These are phyloP conservation scores for Thecocarcelia acutangulata DNA, from an alignment of 2,888 invertebrate species.

Conservation along the genomic window DNA sequence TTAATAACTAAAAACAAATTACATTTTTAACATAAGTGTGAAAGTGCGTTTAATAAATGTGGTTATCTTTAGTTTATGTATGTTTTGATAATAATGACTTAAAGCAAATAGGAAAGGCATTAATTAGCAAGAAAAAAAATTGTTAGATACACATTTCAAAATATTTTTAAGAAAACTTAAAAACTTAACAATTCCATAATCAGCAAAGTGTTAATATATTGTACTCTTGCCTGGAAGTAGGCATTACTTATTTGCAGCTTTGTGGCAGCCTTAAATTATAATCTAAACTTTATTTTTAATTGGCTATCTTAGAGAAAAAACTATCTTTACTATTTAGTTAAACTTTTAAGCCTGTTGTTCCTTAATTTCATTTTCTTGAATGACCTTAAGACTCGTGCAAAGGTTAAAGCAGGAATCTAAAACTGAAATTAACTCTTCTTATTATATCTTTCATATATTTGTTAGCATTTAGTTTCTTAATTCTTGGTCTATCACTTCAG, in stretches of 20 bases:
- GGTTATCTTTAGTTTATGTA: slow-evolving; percentile 21
- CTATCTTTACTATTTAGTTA: neutral
- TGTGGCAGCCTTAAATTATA: neutral
- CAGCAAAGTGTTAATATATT: too few species aligned
- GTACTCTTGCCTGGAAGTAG: too few species aligned
- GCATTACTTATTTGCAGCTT: neutral
- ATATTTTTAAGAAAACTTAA: slow-evolving; percentile 29
- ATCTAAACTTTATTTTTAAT: too few species aligned
- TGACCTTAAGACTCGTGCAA: slow-evolving; percentile 79
- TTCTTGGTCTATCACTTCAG: slow-evolving; percentile 8
- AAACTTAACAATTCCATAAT: too few species aligned
- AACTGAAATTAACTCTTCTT: slow-evolving; percentile 37
- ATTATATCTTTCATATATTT: slow-evolving; percentile 4
- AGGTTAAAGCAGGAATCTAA: slow-evolving; percentile 74
- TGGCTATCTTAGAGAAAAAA: too few species aligned
- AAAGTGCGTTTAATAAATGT: slow-evolving; percentile 53
- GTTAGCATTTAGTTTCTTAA: slow-evolving; percentile 35
- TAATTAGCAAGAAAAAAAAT: neutral
- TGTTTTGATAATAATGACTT: neutral
- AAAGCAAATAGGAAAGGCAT: neutral
- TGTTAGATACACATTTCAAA: slow-evolving; percentile 68
- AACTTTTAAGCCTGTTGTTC: slow-evolving; percentile 11
- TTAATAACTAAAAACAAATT: slow-evolving; percentile 22
- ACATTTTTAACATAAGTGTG: slow-evolving; percentile 39
- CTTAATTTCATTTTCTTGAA: slow-evolving; percentile 6